phyloP scores from a whole-genome alignment of 2,797 vertebrate species.

The Malurus leucopterus region DNA sequence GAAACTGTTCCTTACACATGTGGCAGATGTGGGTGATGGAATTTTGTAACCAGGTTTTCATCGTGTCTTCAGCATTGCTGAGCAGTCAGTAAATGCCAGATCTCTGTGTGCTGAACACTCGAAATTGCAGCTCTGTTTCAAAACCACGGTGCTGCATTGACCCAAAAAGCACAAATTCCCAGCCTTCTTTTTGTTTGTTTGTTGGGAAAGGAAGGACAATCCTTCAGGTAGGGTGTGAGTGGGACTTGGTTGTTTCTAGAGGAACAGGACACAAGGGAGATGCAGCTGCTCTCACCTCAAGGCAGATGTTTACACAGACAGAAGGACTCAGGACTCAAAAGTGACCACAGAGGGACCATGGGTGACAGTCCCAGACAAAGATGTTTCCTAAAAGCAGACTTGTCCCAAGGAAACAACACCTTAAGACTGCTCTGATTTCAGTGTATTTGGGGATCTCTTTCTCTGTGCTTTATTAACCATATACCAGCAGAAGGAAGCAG shows the following conservation, averaged over 20 bases:
- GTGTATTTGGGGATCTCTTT: not conserved
- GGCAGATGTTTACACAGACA: not conserved
- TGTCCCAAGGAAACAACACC: not conserved
- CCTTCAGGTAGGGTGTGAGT: not conserved
- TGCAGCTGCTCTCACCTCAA: not conserved
- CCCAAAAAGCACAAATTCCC: not conserved
- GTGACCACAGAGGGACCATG: not conserved
- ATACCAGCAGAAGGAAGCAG: not conserved
- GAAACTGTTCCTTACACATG: not conserved
- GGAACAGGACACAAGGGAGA: not conserved
- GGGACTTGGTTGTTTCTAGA: not conserved
- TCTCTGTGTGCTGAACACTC: not conserved
- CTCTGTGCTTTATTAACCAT: not conserved
- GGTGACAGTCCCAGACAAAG: not conserved
- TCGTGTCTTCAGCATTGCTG: not conserved
- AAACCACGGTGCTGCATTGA: not conserved
- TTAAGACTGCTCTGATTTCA: not conserved
- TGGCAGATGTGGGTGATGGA: not conserved
- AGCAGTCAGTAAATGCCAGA: rapidly evolving
- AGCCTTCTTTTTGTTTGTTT: not conserved
- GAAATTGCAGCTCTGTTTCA: not conserved
- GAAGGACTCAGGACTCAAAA: not conserved
- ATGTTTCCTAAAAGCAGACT: not conserved
- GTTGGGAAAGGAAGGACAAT: not conserved
- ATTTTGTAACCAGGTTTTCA: not conserved